Percentiles rank a stretch among this genome's conserved stretches.
phyloP scores from a whole-genome alignment of 1,140 invertebrate genomes.

The Drosophila sucinea region DNA sequence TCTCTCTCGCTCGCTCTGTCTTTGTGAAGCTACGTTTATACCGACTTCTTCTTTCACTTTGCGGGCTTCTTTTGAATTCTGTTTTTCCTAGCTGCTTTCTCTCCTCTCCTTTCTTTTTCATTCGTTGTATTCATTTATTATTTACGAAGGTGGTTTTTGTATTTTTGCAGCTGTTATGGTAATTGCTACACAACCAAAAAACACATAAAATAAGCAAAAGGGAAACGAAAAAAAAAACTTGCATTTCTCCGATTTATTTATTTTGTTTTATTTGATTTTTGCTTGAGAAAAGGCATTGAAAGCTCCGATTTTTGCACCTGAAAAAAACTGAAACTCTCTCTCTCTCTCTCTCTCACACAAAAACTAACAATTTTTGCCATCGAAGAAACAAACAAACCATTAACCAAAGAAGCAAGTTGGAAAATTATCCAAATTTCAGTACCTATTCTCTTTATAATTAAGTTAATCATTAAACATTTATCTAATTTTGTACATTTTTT shows the following conservation, averaged over 20 bases:
- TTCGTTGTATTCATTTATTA: constrained; percentile 9
- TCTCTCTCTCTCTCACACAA: no score
- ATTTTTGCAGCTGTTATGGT: constrained; percentile 26
- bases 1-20: neutral
- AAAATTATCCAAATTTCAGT: no score
- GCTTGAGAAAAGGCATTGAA: neutral
- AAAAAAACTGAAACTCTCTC: neutral
- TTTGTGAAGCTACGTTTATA: neutral
- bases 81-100: neutral
- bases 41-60: neutral
- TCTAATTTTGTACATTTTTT: no score
- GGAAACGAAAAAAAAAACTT: neutral
- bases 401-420: no score
- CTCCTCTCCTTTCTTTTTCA: neutral
- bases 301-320: constrained; percentile 6
- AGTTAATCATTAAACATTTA: no score
- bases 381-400: no score
- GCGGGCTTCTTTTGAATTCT: constrained; percentile 20
- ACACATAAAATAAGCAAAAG: neutral
- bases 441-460: no score
- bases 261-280: neutral
- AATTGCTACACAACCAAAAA: constrained; percentile 9
- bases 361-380: no score
- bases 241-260: neutral
- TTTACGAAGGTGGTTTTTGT: constrained; percentile 11